Evolutionary conservation across 2,797 vertebrate species (phyloP), one percentile per base, ranked within the genome.

Genomic region (Chlorospingus semifuscus): DNA sequence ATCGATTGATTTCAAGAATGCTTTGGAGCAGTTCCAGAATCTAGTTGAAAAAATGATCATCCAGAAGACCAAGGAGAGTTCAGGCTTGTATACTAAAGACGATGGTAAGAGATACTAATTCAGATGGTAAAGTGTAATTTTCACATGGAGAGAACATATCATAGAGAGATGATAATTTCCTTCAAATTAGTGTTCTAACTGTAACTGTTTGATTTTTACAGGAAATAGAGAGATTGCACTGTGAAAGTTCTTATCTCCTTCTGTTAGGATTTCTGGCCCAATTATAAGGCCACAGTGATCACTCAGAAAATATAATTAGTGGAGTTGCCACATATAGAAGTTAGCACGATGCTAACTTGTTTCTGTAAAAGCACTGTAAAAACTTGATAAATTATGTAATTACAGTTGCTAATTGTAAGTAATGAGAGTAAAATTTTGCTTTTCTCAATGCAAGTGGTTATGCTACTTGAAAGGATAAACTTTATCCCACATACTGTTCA

Each of bases 51-150:
- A 61, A 60, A 74, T 70, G 29, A 87, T 93, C 11, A 42, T 37
- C 34, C 97, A 96, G 91, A 98, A 97, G 85, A 97, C 42, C 76
- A 94, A 97, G 19, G 93, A 97, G 89, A 96, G 39, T 94, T 89
- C 96, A 70, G 97, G 90, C 41, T 32, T 96, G 41, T 71, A 53
- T 61, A 30, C 80, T 69, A 83, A 87, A 63, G 97, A 96, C 79
- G 87, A 96, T 61, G 97, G 97, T 98, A 97, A 97, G 97, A 61
- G 13, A 41, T 64, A 64, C 1, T 82, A 16, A 52, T 63, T 83
- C 7, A 23, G 9, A 71, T n/a, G 30, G 34, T 78, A 83, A 78
- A 55, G 7, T 64, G 15, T 52, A 39, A 49, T 87, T 82, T 96
- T 82, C 27, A 34, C 55, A 18, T 46, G 20, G 20, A 71, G 44